These are phyloP conservation scores for Ormyrus thymus DNA, from an alignment of 2,888 invertebrate species.

Conservation along the genomic window DNA sequence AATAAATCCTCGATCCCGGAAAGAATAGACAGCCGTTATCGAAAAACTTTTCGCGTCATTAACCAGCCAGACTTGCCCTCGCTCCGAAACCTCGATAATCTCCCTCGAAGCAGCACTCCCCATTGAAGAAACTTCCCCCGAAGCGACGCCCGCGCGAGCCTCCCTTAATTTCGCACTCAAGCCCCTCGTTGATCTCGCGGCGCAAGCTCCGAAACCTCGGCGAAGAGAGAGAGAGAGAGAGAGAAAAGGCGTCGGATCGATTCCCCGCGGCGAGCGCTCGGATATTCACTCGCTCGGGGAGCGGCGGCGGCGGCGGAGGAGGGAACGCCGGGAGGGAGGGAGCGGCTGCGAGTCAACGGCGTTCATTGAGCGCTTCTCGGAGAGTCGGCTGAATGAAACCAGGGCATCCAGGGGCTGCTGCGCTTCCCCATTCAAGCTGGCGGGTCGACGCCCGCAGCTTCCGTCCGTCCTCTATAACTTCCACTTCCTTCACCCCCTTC, in stretches of 20 bases:
- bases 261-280: neutral
- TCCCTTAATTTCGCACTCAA: too few relatives aligned
- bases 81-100: neutral
- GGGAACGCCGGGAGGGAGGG: conserved; percentile 1
- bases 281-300: neutral
- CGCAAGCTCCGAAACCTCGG: neutral
- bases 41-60: too few relatives aligned
- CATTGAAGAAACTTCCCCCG: too few relatives aligned
- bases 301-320: neutral
- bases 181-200: too few relatives aligned
- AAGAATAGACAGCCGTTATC: too few relatives aligned
- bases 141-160: too few relatives aligned
- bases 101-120: too few relatives aligned
- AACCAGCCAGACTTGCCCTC: neutral
- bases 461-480: conserved; percentile 47
- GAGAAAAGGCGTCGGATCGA: conserved; percentile 11
- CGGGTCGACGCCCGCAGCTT: conserved; percentile 56
- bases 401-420: conserved; percentile 61
- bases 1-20: too few relatives aligned
- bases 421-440: conserved; percentile 57
- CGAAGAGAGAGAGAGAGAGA: neutral
- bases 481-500: conserved; percentile 43
- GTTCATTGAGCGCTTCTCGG: conserved; percentile 48
- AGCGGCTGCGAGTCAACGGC: conserved; percentile 8
- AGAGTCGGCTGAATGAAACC: conserved; percentile 61